phyloP scores from a whole-genome alignment of 1,140 invertebrate species.

The Antheraea pernyi region DNA sequence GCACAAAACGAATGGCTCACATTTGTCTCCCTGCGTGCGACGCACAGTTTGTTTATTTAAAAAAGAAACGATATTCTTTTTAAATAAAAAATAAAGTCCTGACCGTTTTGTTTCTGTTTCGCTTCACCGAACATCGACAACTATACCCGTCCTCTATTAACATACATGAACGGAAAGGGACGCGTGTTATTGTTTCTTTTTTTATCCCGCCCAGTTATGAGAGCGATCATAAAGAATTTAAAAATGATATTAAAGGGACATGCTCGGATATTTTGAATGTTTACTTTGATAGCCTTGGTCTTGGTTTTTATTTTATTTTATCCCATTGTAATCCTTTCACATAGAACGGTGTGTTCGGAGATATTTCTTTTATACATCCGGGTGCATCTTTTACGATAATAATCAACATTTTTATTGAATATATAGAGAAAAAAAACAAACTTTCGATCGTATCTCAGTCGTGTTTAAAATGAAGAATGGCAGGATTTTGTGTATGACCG shows the following conservation, averaged over 20 bases:
- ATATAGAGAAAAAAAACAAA: constrained; percentile 29
- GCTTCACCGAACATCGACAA: constrained; percentile 32
- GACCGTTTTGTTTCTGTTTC: constrained; percentile 57
- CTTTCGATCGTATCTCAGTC: constrained; percentile 36
- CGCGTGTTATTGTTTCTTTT: neutral
- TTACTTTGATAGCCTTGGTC: constrained; percentile 39
- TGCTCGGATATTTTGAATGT: constrained; percentile 45
- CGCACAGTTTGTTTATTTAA: constrained; percentile 23
- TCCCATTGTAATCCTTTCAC: constrained; percentile 27
- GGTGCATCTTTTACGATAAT: constrained; percentile 1
- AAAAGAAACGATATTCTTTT: constrained; percentile 50
- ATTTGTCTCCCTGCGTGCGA: constrained; percentile 59
- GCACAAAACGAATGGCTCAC: constrained; percentile 48
- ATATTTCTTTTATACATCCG: constrained; percentile 11
- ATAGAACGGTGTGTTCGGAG: constrained; percentile 23
- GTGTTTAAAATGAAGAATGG: constrained; percentile 43
- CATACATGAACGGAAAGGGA: neutral
- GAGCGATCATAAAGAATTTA: constrained; percentile 17
- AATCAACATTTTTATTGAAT: constrained; percentile 15
- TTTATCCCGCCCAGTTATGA: neutral
- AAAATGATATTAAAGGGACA: constrained; percentile 16
- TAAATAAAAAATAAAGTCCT: constrained; percentile 38
- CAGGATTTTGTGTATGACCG: constrained; percentile 25
- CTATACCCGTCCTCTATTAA: constrained; percentile 24
- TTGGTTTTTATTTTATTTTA: constrained; percentile 25